Evolutionary conservation across 2,888 invertebrate genomes (phyloP), one percentile per base, ranked within the genome.

Genomic region (Nowickia ferox): DNA sequence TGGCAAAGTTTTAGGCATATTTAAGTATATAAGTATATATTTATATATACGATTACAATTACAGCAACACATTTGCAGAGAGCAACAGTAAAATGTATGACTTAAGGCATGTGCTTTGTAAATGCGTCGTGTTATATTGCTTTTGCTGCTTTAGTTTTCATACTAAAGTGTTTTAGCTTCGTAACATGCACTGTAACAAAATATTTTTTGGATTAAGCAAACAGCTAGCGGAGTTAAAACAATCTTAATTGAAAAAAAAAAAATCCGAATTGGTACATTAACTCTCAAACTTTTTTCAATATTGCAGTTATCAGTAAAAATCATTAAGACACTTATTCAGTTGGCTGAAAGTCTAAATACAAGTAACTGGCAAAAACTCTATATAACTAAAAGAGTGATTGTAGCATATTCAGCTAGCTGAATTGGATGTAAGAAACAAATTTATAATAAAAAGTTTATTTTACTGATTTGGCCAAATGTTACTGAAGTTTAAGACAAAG

Each of bases 91-190:
- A 72, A 40, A 68, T 11, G 38, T 17, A 61, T 61, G 63, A 19
- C 55, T 78, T 55, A 59, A 72, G 44, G 38, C 83, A 66, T 59
- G 66, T 66, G 65, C 71, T 17, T 65, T 69, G 57, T 61, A 77
- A 77, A 71, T 72, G 77, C 61, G 38, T 71, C 11, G 65, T n/a
- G 74, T 69, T 59, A 53, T 75, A 40, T 59, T 22, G n/a, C 6
- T 30, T 30, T 30, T 30, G 30, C 6, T 30, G 40, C 11, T 22
- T 81, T 59, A 46, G 13, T 69, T 44, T 78, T 55, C 19, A 1
- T 53, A 53, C 48, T 19, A 3, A 79, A 63, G 44, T 79, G 78
- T 40, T 63, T 65, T 72, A 79, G 53, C 17, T 51, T 30, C 30
- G 30, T 30, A 6, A 30, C 1, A 38, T 68, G 48, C 68, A 77